Evolutionary conservation across 2,797 vertebrate species (phyloP).

Genomic region (Crenuchus spilurus): DNA sequence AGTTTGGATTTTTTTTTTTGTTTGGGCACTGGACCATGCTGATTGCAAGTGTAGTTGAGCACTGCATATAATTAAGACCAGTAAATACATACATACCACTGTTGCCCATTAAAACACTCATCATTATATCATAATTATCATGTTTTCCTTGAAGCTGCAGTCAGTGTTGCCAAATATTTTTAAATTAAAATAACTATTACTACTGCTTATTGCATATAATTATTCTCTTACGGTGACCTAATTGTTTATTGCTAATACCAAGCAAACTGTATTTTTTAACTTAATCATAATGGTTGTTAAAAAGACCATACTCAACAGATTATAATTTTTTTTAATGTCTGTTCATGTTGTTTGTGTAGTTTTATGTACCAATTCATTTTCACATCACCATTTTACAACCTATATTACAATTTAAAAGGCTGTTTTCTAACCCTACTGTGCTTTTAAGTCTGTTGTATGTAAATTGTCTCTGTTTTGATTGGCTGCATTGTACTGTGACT

Average conservation of each 20-base stretch:
- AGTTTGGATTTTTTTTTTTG: background rate
- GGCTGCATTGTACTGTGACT: too few relatives aligned
- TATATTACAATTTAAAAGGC: too few relatives aligned
- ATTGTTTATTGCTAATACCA: background rate
- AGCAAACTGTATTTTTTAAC: background rate
- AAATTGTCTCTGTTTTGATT: too few relatives aligned
- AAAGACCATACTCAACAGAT: too few relatives aligned
- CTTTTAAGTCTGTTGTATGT: too few relatives aligned
- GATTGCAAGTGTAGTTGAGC: background rate
- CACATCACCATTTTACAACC: too few relatives aligned
- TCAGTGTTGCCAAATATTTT: background rate
- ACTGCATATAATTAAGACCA: background rate
- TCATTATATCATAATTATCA: background rate
- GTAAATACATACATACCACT: background rate
- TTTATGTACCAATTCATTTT: too few relatives aligned
- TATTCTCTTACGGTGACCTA: background rate
- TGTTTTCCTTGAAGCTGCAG: background rate
- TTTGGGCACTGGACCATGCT: background rate
- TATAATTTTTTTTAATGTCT: too few relatives aligned
- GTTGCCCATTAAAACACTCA: background rate
- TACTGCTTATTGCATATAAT: background rate
- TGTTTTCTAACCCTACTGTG: too few relatives aligned
- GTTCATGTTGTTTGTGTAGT: too few relatives aligned
- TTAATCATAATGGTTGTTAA: background rate
- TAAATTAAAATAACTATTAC: background rate